Evolutionary conservation across 2,113 vertebrate species (phyloP), one percentile per base, ranked within the genome.

Genomic region (Struthidea cinerea): DNA sequence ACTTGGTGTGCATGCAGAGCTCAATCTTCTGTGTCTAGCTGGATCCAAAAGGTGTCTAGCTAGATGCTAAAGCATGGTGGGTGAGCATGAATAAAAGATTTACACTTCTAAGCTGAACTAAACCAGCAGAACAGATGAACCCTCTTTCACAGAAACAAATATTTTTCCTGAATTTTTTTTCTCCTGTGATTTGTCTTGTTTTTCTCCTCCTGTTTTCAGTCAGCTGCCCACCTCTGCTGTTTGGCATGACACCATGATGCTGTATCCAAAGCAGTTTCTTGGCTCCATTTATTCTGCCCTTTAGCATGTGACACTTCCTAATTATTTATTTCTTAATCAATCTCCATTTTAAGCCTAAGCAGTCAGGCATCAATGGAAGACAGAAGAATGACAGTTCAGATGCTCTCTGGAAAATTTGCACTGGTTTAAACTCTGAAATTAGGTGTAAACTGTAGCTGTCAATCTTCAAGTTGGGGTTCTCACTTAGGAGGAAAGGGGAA

Each of bases 1-100:
- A 24, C n/a, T 50, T 0, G 0, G 20, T 64, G 59, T 49, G 65
- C 28, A 11, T 1, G 8, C 1, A 6, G 76, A 69, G 28, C 41
- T 73, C 46, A 44, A 6, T 46, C 26, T 71, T 63, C 47, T 3
- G 1, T 30, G 49, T 23, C 41, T 37, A 49, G 26, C 49, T 79
- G 49, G 41, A 57, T 32, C 76, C 39, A 28, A 76, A 30, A 42
- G 50, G 19, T 55, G 28, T 22, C 75, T 27, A 63, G 49, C 5
- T 52, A 8, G 8, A 33, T 10, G 35, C 15, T 30, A 7, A 82
- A 68, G 6, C 22, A 64, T 1, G 13, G 52, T 6, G 47, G 83
- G 39, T 10, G 35, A 83, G 20, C 18, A 56, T 6, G 46, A 60
- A 41, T 46, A 52, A 37, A 37, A 67, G 67, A 53, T 57, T 52